Evolutionary conservation across 2,888 invertebrate species (phyloP), one percentile per base, ranked within the genome.

Genomic region (Melieria omissa): DNA sequence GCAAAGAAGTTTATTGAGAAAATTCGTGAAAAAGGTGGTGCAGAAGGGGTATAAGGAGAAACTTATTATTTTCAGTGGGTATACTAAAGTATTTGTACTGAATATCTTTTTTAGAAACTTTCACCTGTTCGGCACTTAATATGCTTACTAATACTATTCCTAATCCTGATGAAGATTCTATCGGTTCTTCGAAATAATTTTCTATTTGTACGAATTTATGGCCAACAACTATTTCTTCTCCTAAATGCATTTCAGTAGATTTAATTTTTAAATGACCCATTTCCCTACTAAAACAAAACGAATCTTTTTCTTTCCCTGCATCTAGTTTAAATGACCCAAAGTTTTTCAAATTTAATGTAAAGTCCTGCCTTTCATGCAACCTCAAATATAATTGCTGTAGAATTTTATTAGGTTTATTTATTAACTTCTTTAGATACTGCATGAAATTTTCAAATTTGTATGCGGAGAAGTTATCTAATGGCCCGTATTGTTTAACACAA

Each of bases 71-170:
- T 7, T 62, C 46, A 46, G 14, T 6, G 5, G 46, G 62, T 4
- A 5, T 46, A 14, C 46, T n/a, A 62, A 62, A 62, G 46, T 62
- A 62, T 62, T 62, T 62, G 44, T n/a, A 46, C 14, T 46, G 6
- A n/a, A 62, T 62, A 14, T 46, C 14, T 14, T 7, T 9, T 10
- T 62, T 41, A 45, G 44, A 45, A 44, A 61, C 14, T 61, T 61
- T 44, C 2, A 62, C 16, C n/a, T 45, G 12, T n/a, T 62, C n/a
- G 46, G 5, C 10, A 46, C 10, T 42, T 46, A 62, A 16, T n/a
- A n/a, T 46, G 46, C 45, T 45, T 46, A 6, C 62, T 5, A 62
- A 5, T 7, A 46, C 9, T 46, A 62, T 62, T 4, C 45, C 62
- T 5, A 62, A 12, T 12, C n/a, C 62, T 14, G 62, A 14, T 45